These are phyloP conservation scores for Apotomis capreana DNA, from an alignment of 2,888 invertebrate species.

Conservation along the genomic window DNA sequence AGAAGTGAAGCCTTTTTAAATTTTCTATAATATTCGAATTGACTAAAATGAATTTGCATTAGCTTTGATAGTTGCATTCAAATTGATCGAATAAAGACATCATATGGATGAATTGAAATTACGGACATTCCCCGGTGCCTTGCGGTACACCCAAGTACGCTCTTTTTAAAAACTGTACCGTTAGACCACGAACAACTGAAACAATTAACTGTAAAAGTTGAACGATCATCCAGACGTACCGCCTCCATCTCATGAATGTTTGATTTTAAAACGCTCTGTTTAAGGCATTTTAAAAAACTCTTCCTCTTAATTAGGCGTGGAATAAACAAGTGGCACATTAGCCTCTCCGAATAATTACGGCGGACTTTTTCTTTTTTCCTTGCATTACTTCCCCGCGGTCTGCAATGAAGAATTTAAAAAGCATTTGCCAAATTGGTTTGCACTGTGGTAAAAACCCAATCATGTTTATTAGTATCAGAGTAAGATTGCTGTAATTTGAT, in stretches of 20 bases:
- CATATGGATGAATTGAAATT: background rate
- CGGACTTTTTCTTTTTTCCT: slow-evolving; percentile 61
- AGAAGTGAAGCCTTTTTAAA: too few relatives aligned
- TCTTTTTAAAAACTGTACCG: slow-evolving; percentile 22
- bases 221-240: slow-evolving; percentile 59
- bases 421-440: slow-evolving; percentile 77
- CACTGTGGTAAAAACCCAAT: slow-evolving; percentile 59
- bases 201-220: slow-evolving; percentile 38
- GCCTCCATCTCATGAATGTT: slow-evolving; percentile 74
- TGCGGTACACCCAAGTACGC: slow-evolving; percentile 28
- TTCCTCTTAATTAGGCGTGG: slow-evolving; percentile 81
- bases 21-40: slow-evolving; percentile 30
- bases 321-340: slow-evolving; percentile 82
- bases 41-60: slow-evolving; percentile 34
- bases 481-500: slow-evolving; percentile 45
- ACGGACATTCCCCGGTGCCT: background rate
- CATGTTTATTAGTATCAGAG: slow-evolving; percentile 40
- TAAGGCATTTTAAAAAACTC: slow-evolving; percentile 72
- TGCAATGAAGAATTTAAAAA: slow-evolving; percentile 77
- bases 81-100: background rate
- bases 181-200: slow-evolving; percentile 22
- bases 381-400: slow-evolving; percentile 65
- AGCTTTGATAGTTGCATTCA: slow-evolving; percentile 6
- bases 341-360: slow-evolving; percentile 80
- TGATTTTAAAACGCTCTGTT: slow-evolving; percentile 69